Base-by-base conservation (phyloP, 2,797 vertebrate species). In the Tauraco hartlaubi region DNA sequence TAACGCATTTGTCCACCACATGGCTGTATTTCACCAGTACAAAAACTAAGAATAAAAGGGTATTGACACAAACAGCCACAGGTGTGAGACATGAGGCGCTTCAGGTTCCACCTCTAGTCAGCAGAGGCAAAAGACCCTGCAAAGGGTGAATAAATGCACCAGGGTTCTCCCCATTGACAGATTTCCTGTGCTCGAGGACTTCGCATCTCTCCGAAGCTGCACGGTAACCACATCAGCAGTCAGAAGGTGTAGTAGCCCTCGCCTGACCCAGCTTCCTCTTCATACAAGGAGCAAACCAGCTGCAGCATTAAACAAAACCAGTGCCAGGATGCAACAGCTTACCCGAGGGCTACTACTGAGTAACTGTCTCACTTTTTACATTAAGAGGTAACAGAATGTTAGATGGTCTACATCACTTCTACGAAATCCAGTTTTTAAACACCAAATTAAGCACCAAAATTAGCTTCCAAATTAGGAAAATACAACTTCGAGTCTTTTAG, bases 1-100 rank as follows among this genome's bases (percentile, higher is more conserved):
- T 15, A 41, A 37, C 9, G 9, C 5, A 23, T 77, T 54, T 74
- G 14, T 54, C 25, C 9, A 31, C 55, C 52, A 26, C 0, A 0
- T 9, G 61, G 6, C 52, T 73, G 39, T 28, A 59, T 46, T 68
- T 79, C 74, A 76, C 5, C 13, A 23, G 31, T 6, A 83, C 16
- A 46, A 75, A 75, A 64, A 1, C 16, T 22, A 7, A 18, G 12
- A 46, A 17, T 17, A 39, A 52, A 68, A 74, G 25, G 29, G 15
- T 31, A 22, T 13, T 69, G 3, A 33, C 33, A 28, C 5, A 7
- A 66, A 20, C 35, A 64, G 16, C 58, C 39, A 26, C 7, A 43
- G 18, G 6, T 11, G 4, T n/a, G 4, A 11, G 43, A 54, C 67
- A 41, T 4, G 15, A 25, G 21, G 17, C 22, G 12, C 19, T 52